Base-by-base conservation (phyloP, 2,113 vertebrate species). In the Rhipidura dahli region DNA sequence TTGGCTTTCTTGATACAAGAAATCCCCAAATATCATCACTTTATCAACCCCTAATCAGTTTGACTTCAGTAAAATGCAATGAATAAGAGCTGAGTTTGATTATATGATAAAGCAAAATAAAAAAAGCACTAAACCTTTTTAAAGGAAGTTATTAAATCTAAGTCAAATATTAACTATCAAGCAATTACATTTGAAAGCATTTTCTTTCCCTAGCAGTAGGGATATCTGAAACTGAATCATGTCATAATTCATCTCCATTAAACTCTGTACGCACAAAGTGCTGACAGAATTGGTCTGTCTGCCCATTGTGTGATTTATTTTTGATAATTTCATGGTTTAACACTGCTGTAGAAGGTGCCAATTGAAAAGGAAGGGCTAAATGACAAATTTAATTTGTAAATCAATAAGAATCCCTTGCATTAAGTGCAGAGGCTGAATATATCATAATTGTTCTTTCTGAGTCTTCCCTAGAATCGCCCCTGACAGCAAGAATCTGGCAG, bases 381-480 rank as follows among this genome's bases (percentile, higher is more conserved):
- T 27, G 45, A 72, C 8, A 18, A 27, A 83, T 50, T 61, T 83
- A 0, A 71, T 68, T 51, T 72, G 42, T n/a, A 71, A 87, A 87
- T 72, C 63, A 87, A 6, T 53, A 42, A 71, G 73, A 57, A 19
- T 1, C 4, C 17, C 16, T 42, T 75, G 30, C 23, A 51, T 47
- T 60, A 72, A 72, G 13, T 69, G n/a, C 23, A 80, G 44, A 83
- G 53, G 14, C 54, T 60, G 18, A 76, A 61, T 30, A 66, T 10
- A 42, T 19, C 9, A 11, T n/a, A 47, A 86, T 11, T 3, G 0
- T 4, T 44, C 44, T 70, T 85, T 72, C 42, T 28, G 35, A 71
- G 35, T 76, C 68, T 64, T 79, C 15, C 33, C 15, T 1, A 1
- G 22, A 76, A 53, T 6, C 0, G 0, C 4, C 8, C 15, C 44